Evolutionary conservation across 2,888 invertebrate species (phyloP).

Genomic region (Latrodectus elegans): DNA sequence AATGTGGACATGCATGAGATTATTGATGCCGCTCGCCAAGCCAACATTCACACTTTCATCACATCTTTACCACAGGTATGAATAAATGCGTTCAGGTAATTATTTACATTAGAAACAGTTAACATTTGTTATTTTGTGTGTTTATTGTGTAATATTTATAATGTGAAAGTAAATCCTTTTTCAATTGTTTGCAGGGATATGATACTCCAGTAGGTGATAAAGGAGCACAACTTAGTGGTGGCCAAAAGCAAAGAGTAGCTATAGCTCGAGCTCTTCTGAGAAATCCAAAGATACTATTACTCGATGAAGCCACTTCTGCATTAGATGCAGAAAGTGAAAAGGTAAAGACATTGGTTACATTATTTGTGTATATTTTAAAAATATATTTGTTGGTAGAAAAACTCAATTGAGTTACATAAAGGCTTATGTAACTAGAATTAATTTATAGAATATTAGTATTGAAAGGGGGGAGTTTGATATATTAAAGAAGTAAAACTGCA

Average conservation of each 20-base stretch:
- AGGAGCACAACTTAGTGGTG: slow-evolving; percentile 76
- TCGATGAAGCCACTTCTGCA: slow-evolving; percentile 75
- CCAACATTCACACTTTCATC: slow-evolving; percentile 70
- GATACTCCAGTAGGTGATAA: slow-evolving; percentile 73
- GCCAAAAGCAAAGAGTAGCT: slow-evolving; percentile 74
- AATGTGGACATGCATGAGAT: slow-evolving; percentile 59
- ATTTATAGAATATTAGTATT: too few relatives aligned
- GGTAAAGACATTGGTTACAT: background rate
- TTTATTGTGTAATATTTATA: background rate
- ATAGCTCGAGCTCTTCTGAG: slow-evolving; percentile 71
- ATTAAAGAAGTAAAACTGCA: too few relatives aligned
- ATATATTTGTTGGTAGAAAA: too few relatives aligned
- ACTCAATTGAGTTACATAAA: too few relatives aligned
- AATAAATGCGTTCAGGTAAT: background rate
- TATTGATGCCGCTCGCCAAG: slow-evolving; percentile 63
- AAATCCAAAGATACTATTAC: slow-evolving; percentile 70
- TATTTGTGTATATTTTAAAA: background rate
- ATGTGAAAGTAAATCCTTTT: too few relatives aligned
- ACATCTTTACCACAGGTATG: slow-evolving; percentile 57
- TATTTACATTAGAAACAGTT: background rate
- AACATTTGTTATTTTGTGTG: background rate
- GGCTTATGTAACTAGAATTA: too few relatives aligned
- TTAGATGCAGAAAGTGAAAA: slow-evolving; percentile 75
- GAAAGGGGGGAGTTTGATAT: too few relatives aligned
- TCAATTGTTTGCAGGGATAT: slow-evolving; percentile 75